A percentile compares a stretch with the other conserved stretches of the same genome.
phyloP scores from a whole-genome alignment of 2,797 vertebrate species.

The Bucorvus abyssinicus region DNA sequence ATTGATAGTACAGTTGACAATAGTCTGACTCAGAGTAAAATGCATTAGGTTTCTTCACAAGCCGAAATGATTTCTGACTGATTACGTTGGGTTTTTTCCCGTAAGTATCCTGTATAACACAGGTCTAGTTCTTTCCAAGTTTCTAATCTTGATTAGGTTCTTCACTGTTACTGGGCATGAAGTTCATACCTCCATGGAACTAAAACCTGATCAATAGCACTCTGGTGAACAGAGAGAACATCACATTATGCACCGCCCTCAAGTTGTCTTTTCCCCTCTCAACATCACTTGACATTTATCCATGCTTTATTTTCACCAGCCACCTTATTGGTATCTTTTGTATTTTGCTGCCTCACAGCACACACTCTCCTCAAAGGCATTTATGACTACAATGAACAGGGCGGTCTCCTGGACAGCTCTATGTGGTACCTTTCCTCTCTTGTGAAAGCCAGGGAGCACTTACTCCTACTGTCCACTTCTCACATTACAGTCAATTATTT shows the following conservation, averaged over 20 bases:
- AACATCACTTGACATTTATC: neutral
- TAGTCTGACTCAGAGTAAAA: neutral
- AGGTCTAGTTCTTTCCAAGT: neutral
- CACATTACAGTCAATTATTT: neutral
- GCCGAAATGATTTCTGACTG: neutral
- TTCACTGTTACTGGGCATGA: neutral
- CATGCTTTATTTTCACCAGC: neutral
- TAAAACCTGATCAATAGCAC: neutral
- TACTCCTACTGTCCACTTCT: neutral
- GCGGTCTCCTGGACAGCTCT: neutral
- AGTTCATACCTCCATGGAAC: neutral
- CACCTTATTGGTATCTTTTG: neutral
- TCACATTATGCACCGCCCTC: fast-evolving
- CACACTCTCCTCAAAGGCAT: neutral
- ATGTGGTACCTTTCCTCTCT: neutral
- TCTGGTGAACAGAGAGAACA: neutral
- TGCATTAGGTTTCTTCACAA: neutral
- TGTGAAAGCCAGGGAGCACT: neutral
- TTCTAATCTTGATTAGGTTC: neutral
- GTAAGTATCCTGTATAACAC: neutral
- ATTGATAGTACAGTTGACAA: neutral
- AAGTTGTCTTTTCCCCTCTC: neutral
- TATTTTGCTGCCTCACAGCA: neutral
- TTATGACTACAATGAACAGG: neutral
- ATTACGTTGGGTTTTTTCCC: neutral